These are phyloP conservation scores for Hydrotaea diabolus DNA, from an alignment of 2,888 invertebrate species.

Conservation along the genomic window DNA sequence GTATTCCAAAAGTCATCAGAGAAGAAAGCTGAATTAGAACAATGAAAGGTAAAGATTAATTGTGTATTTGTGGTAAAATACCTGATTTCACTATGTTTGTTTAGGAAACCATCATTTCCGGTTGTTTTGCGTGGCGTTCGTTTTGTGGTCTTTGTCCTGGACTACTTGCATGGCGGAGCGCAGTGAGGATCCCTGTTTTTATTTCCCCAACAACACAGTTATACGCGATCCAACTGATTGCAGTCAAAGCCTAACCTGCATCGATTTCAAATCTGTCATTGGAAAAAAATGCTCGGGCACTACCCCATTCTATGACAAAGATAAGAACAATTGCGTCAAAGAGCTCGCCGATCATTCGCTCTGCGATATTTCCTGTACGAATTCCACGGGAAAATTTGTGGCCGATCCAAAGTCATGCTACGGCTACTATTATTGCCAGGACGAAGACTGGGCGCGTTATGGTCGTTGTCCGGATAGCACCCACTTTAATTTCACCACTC, in stretches of 20 bases:
- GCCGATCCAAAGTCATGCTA: constrained; percentile 72
- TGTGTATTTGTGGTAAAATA: neutral
- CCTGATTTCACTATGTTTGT: neutral
- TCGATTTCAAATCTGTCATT: constrained; percentile 57
- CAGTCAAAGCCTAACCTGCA: constrained; percentile 72
- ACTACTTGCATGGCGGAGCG: neutral
- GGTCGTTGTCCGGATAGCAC: constrained; percentile 68
- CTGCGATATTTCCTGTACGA: constrained; percentile 70
- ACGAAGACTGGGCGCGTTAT: constrained; percentile 13
- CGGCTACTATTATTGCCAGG: constrained; percentile 73
- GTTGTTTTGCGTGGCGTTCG: neutral
- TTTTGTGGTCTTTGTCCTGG: neutral
- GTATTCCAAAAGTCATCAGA: neutral
- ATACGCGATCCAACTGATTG: constrained; percentile 76
- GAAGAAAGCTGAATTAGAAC: neutral
- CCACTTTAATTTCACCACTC: constrained; percentile 68
- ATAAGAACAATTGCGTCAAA: constrained; percentile 51
- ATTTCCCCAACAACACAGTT: constrained; percentile 72
- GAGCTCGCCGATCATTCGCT: constrained; percentile 62
- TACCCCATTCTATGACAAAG: constrained; percentile 64
- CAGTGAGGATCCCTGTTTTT: constrained; percentile 70
- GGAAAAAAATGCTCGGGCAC: constrained; percentile 66
- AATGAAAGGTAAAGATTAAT: constrained; percentile 37
- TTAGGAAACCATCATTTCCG: neutral
- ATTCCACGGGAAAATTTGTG: constrained; percentile 68